A percentile compares a stretch with the other conserved stretches of the same genome.
Evolutionary conservation across 92 coral and sea anemone species (phyloP).

Genomic region (Epizoanthus ramosus): DNA sequence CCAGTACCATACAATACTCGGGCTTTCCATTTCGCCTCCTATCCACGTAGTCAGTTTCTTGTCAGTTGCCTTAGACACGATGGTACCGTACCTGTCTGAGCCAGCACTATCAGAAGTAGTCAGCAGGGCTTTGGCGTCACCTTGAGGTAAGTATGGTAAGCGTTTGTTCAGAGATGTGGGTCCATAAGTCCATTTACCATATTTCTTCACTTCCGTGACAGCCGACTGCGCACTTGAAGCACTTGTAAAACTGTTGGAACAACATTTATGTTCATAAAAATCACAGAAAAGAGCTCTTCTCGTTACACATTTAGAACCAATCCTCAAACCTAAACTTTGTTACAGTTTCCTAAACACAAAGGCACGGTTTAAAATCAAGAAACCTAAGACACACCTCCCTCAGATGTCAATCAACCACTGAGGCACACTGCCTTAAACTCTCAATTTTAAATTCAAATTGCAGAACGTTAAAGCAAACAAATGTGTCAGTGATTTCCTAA

Average conservation of each 20-base stretch:
- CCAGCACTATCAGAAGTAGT: constrained; percentile 82
- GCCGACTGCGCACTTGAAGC: constrained; percentile 61
- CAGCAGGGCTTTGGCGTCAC: constrained; percentile 66
- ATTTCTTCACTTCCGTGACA: constrained; percentile 70
- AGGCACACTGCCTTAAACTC: no score
- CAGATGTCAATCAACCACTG: no score
- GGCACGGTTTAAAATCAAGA: no score
- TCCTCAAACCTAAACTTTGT: no score
- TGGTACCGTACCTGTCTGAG: constrained; percentile 78
- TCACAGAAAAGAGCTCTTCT: neutral
- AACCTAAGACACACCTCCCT: no score
- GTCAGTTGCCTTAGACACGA: constrained; percentile 63
- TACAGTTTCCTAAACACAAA: neutral
- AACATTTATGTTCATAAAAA: neutral
- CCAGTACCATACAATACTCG: constrained; percentile 98
- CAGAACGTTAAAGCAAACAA: no score
- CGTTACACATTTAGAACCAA: neutral
- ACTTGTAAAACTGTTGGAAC: constrained; percentile 44
- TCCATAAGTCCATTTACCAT: constrained; percentile 84
- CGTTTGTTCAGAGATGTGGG: constrained; percentile 73
- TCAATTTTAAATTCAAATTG: no score
- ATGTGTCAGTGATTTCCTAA: no score
- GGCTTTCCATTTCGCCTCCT: constrained; percentile 66
- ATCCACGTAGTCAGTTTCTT: constrained; percentile 82
- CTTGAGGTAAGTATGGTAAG: constrained; percentile 84